Evolutionary conservation across 2,113 vertebrate species (phyloP), one percentile per base, ranked within the genome.

Genomic region (Mixornis gularis): DNA sequence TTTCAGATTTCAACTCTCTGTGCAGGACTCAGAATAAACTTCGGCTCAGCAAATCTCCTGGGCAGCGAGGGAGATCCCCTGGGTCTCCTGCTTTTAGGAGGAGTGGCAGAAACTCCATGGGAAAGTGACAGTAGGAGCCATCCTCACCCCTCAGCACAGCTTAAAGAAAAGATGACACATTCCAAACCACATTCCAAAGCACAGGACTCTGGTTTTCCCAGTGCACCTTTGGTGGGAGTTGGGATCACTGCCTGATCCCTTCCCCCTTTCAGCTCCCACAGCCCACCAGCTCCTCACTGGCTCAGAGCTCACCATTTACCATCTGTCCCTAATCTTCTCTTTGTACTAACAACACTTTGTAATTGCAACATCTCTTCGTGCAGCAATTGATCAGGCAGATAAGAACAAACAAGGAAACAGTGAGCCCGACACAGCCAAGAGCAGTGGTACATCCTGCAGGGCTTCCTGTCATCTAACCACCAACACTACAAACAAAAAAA

Each of bases 381-480:
- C 60, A 53, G 14, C 40, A 36, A 82, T 72, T 2, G 6, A 79
- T 82, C 63, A 59, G n/a, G 71, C 32, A 93, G 92, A 73, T 46
- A 85, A 82, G 84, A 93, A 69, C 17, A 34, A 70, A 87, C 18
- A 62, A 69, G 63, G 87, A 85, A 96, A 87, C 0, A 6, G 66
- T 2, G 40, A 92, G 87, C 49, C 87, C 24, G 43, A 91, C 70
- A 32, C 4, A 76, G 70, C 32, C 52, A 59, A 41, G 79, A 89
- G 80, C 10, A 49, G 29, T 29, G 58, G 80, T 17, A 38, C 80
- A 73, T 93, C 84, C 89, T 79, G 74, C n/a, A 85, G 87, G 17
- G 66, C 44, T 96, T 96, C 92, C 92, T 93, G 95, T 22, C 68
- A 77, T 24, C 70, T 52, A 87, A 87, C 87, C 38, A 16, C 89